Percentiles rank a stretch among this genome's conserved stretches.
Evolutionary conservation across 2,797 vertebrate species (phyloP).

Genomic region (Characodon lateralis): DNA sequence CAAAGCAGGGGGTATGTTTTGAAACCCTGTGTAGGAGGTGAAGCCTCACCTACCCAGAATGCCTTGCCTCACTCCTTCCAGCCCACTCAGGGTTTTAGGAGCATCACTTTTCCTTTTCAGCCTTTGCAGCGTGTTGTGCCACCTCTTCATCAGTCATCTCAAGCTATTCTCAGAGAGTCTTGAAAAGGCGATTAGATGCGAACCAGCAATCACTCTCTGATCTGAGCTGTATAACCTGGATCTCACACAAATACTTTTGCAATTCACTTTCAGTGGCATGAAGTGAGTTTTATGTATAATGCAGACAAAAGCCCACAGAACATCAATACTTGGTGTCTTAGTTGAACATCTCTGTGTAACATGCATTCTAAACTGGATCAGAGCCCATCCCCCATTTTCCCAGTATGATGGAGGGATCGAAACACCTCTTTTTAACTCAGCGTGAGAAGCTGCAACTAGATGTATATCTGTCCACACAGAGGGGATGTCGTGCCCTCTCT

Average conservation of each 20-base stretch:
- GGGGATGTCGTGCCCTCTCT: slow-evolving; percentile 51
- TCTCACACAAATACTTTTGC: slow-evolving; percentile 38
- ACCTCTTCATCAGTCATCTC: slow-evolving; percentile 52
- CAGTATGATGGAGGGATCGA: slow-evolving; percentile 33
- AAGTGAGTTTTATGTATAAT: not conserved
- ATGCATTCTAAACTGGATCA: slow-evolving; percentile 27
- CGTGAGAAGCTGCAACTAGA: slow-evolving; percentile 61
- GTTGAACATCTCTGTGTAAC: slow-evolving; percentile 8
- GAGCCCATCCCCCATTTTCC: slow-evolving; percentile 23
- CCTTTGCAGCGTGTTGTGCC: slow-evolving; percentile 23
- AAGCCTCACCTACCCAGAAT: slow-evolving; percentile 78
- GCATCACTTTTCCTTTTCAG: slow-evolving; percentile 55
- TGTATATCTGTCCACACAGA: slow-evolving; percentile 48
- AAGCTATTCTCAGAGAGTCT: slow-evolving; percentile 53
- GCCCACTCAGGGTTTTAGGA: slow-evolving; percentile 71
- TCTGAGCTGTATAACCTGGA: slow-evolving; percentile 11
- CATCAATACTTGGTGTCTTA: slow-evolving; percentile 1
- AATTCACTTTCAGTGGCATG: not conserved
- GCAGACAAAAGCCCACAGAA: slow-evolving; percentile 4
- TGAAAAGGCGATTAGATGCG: slow-evolving; percentile 38
- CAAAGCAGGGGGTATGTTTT: slow-evolving; percentile 67
- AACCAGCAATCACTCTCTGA: slow-evolving; percentile 35
- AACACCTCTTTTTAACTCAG: slow-evolving; percentile 48
- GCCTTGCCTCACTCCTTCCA: slow-evolving; percentile 69
- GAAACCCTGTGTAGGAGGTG: slow-evolving; percentile 73